A percentile compares a stretch with the other conserved stretches of the same genome.
Conservation (phyloP, 92 coral and sea anemone species). For the Umimayanthus kanabou region DNA sequence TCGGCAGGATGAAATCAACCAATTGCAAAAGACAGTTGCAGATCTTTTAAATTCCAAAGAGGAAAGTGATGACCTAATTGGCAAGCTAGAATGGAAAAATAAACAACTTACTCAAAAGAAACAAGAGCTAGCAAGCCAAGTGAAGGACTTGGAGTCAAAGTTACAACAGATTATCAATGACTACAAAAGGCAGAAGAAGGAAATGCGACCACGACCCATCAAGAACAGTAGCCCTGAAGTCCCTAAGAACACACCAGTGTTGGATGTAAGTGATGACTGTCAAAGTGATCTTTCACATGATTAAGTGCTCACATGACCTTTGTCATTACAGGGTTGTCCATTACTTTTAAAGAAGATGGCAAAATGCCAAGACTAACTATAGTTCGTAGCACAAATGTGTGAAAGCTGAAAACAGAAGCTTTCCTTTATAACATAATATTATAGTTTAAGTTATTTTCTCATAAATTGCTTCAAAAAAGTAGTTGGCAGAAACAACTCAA, state of each 20-base stretch:
- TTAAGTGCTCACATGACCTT: not conserved
- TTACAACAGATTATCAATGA: constrained; percentile 79
- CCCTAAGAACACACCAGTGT: constrained; percentile 73
- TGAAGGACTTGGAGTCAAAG: constrained; percentile 67
- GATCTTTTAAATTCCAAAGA: constrained; percentile 65
- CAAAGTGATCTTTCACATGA: not conserved
- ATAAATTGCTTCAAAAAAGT: too few species aligned
- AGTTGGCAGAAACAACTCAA: too few species aligned
- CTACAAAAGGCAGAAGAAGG: constrained; percentile 65
- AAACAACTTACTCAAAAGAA: constrained; percentile 78
- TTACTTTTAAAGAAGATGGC: too few species aligned
- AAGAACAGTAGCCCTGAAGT: constrained; percentile 71
- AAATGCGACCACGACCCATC: constrained; percentile 51
- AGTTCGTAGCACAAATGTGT: too few species aligned
- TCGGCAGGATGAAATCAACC: constrained; percentile 77
- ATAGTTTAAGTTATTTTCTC: too few species aligned
- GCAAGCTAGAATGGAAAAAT: constrained; percentile 80
- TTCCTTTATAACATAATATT: too few species aligned
- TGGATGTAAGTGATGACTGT: constrained; percentile 55
- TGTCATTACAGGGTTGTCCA: not conserved
- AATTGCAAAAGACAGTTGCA: constrained; percentile 56
- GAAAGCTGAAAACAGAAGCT: too few species aligned
- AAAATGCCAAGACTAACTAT: too few species aligned
- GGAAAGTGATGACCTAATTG: constrained; percentile 67
- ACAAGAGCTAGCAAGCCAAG: constrained; percentile 65